Evolutionary conservation across 2,888 invertebrate genomes (phyloP).

Genomic region (Synergus itoensis): DNA sequence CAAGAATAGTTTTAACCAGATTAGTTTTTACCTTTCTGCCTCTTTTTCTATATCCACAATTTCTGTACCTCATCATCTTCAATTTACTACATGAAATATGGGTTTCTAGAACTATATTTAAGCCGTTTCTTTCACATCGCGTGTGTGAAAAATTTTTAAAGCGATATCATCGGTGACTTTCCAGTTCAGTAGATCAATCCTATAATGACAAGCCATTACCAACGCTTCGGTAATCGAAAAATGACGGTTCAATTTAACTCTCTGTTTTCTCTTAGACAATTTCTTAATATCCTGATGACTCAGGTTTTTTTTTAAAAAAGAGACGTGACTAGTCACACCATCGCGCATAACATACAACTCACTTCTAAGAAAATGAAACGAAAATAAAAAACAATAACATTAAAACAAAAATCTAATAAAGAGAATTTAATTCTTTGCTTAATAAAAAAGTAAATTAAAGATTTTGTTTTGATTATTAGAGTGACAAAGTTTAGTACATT

Average conservation of each 20-base stretch:
- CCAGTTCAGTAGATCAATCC: slow-evolving; percentile 27
- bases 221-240: slow-evolving; percentile 8
- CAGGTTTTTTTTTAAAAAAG: background rate
- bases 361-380: background rate
- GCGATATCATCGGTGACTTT: slow-evolving; percentile 18
- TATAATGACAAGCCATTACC: background rate
- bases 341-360: no score
- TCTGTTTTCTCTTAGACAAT: background rate
- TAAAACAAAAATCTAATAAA: background rate
- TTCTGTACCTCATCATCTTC: background rate
- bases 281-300: background rate
- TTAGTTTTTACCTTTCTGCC: no score
- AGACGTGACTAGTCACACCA: no score
- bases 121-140: background rate
- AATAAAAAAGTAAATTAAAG: background rate
- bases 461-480: background rate
- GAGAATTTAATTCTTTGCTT: background rate
- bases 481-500: background rate
- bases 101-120: slow-evolving; percentile 15
- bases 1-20: no score
- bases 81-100: slow-evolving; percentile 6
- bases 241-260: slow-evolving; percentile 11
- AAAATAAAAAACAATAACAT: background rate
- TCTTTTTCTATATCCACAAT: background rate
- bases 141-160: slow-evolving; percentile 15